A percentile compares a stretch with the other conserved stretches of the same genome.
phyloP scores from a whole-genome alignment of 2,797 vertebrate species.

The Anisognathus igniventris region DNA sequence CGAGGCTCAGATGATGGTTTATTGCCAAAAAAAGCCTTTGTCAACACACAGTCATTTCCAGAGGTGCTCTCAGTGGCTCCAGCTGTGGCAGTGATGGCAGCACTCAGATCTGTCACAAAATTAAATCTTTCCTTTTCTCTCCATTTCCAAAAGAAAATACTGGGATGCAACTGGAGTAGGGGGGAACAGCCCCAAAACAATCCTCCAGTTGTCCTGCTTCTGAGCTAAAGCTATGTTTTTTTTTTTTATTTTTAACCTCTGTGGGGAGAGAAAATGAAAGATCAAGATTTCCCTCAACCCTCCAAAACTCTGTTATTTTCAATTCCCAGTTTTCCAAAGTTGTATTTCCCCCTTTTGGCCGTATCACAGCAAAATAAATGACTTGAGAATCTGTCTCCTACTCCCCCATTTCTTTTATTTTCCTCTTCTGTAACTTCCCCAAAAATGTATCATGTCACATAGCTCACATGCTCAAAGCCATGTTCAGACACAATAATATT shows the following conservation, averaged over 20 bases:
- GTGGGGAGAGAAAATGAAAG: background rate
- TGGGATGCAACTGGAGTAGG: background rate
- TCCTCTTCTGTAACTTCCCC: background rate
- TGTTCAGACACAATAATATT: background rate
- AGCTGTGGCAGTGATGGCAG: background rate
- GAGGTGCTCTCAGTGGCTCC: background rate
- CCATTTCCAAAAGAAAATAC: background rate
- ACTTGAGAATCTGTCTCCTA: background rate
- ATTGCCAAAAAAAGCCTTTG: slow-evolving; percentile 12
- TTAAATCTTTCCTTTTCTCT: background rate
- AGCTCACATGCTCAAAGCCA: background rate
- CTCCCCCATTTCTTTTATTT: background rate
- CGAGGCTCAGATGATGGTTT: background rate
- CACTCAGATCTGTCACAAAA: background rate
- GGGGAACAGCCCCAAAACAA: background rate
- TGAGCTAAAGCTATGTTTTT: background rate
- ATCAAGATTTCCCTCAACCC: background rate
- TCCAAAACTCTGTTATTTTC: background rate
- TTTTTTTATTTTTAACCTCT: background rate
- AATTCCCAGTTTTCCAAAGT: background rate
- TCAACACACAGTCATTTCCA: background rate
- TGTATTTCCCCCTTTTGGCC: background rate
- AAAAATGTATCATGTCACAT: background rate
- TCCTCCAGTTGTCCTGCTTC: background rate
- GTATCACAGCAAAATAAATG: fast-evolving